These are phyloP conservation scores for Lasius platythorax DNA, from an alignment of 2,888 invertebrate species.

Conservation along the genomic window DNA sequence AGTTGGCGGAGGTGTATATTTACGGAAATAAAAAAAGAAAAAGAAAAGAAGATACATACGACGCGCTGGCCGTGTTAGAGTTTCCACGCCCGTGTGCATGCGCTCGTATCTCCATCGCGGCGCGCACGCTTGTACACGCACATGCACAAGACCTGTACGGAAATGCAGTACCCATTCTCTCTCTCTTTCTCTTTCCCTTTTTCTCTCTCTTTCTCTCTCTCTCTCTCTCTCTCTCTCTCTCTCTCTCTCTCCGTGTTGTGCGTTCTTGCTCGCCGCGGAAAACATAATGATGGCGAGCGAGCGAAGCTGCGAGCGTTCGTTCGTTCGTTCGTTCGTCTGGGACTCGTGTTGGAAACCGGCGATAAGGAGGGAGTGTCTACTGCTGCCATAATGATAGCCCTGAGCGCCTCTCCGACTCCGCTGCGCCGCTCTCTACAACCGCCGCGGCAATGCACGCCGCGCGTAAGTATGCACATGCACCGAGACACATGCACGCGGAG, in stretches of 20 bases:
- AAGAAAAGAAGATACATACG: neutral
- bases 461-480: conserved; percentile 56
- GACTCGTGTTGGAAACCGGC: conserved; percentile 83
- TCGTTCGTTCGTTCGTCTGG: conserved; percentile 67
- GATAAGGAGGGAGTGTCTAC: conserved; percentile 86
- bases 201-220: conserved; percentile 1
- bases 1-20: conserved; percentile 1
- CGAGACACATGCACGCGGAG: conserved; percentile 23
- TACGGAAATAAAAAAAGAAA: conserved; percentile 14
- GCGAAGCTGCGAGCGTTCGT: conserved; percentile 67
- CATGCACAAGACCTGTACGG: conserved; percentile 35
- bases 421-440: conserved; percentile 59
- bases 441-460: conserved; percentile 54
- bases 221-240: conserved; percentile 12
- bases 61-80: conserved; percentile 27
- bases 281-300: conserved; percentile 84
- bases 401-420: conserved; percentile 81
- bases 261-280: conserved; percentile 81
- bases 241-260: conserved; percentile 33
- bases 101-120: conserved; percentile 37
- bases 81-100: conserved; percentile 56
- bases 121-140: conserved; percentile 30
- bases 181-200: neutral
- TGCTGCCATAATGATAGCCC: conserved; percentile 85
- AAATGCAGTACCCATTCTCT: conserved; percentile 18